These are phyloP conservation scores for Stegostoma tigrinum DNA, from an alignment of 2,113 vertebrate species.

Conservation along the genomic window DNA sequence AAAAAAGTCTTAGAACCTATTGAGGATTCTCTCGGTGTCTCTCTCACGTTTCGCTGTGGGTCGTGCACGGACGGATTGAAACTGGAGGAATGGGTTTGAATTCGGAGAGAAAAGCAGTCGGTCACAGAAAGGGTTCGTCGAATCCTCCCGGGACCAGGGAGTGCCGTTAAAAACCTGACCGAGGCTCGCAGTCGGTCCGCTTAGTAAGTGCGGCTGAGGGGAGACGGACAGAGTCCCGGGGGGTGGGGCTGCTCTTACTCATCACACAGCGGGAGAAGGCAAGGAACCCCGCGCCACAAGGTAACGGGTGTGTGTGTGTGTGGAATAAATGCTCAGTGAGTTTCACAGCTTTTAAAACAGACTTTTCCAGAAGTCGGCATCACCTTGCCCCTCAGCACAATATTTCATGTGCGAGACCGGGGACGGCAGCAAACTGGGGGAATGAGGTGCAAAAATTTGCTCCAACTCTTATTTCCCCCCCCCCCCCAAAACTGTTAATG, in stretches of 20 bases:
- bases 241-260: too few species aligned
- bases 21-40: background rate
- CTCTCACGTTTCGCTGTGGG: background rate
- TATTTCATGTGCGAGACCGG: too few species aligned
- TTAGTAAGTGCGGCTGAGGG: background rate
- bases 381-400: background rate
- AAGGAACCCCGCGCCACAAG: background rate
- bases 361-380: background rate
- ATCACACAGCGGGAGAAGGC: background rate
- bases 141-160: background rate
- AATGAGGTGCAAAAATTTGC: background rate
- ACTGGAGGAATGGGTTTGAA: background rate
- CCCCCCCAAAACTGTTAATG: too few species aligned
- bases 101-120: background rate
- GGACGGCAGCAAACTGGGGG: background rate
- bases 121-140: background rate
- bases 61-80: background rate
- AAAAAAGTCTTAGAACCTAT: background rate
- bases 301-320: background rate
- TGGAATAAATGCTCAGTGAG: background rate
- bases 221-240: background rate
- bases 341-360: background rate
- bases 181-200: background rate
- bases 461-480: background rate
- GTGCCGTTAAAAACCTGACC: background rate